Evolutionary conservation across 2,797 vertebrate genomes (phyloP).

Genomic region (Oophaga sylvatica): DNA sequence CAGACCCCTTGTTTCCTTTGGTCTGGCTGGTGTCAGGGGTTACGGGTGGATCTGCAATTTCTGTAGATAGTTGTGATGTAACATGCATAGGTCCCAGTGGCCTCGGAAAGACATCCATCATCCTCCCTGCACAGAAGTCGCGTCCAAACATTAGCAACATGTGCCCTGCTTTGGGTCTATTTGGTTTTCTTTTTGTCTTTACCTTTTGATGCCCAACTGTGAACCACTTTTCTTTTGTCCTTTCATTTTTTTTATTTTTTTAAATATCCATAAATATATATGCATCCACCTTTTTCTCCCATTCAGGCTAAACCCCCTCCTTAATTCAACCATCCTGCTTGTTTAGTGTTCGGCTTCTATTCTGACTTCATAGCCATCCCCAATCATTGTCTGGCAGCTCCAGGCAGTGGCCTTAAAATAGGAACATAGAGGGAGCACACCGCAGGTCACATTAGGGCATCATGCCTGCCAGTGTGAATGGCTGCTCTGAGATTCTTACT

Average conservation of each 20-base stretch:
- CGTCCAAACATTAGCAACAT: constrained; percentile 87
- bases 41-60: constrained; percentile 84
- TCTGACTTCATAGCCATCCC: constrained; percentile 93
- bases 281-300: background rate
- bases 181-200: constrained; percentile 91
- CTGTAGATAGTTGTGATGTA: constrained; percentile 98
- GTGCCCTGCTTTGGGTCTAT: constrained; percentile 85
- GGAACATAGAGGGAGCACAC: constrained; percentile 87
- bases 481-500: constrained; percentile 84
- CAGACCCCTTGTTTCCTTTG: background rate
- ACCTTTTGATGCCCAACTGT: constrained; percentile 79
- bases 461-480: constrained; percentile 78
- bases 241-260: constrained; percentile 66
- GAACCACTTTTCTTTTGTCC: constrained; percentile 85
- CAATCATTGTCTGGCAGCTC: constrained; percentile 89
- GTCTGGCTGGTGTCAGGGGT: constrained; percentile 74
- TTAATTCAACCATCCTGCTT: constrained; percentile 42
- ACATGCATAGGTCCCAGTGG: constrained; percentile 88
- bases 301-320: constrained; percentile 22
- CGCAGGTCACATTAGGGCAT: constrained; percentile 94
- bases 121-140: constrained; percentile 78
- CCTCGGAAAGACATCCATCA: constrained; percentile 93
- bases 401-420: constrained; percentile 90
- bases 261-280: background rate
- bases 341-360: constrained; percentile 80